Conservation (phyloP, 2,797 vertebrate species). For the Chaetophractus vellerosus region DNA sequence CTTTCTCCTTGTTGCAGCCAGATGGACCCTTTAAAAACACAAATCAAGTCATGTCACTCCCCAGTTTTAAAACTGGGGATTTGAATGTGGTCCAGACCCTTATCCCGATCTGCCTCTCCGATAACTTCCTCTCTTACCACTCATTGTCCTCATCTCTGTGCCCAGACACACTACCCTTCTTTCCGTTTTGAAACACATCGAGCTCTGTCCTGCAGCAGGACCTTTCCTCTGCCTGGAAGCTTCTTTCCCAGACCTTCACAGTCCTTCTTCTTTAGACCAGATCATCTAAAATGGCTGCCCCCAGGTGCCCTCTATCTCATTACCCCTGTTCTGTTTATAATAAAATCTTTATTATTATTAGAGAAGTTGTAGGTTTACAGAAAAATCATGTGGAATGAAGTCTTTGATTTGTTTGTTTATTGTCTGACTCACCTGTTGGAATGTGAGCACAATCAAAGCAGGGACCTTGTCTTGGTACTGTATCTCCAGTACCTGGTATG, state of each 20-base stretch:
- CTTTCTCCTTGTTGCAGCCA: conserved; percentile 14
- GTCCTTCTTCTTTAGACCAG: background rate
- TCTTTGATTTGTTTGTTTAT: conserved; percentile 16
- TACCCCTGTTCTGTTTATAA: background rate
- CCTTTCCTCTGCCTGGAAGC: background rate
- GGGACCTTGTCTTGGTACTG: background rate
- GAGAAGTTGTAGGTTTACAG: no score
- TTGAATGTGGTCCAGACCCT: background rate
- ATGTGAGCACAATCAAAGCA: background rate
- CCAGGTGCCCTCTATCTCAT: background rate
- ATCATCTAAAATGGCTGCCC: background rate
- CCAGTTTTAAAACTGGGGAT: background rate
- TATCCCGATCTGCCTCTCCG: background rate
- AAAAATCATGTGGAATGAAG: background rate
- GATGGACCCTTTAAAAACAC: background rate
- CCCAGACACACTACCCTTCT: background rate
- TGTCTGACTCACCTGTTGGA: background rate
- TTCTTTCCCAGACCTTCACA: background rate
- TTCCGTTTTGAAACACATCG: background rate
- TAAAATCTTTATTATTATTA: background rate
- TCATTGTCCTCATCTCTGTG: background rate
- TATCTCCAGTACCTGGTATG: background rate
- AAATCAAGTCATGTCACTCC: background rate
- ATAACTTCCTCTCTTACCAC: background rate
- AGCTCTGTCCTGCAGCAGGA: background rate